These are phyloP conservation scores for Cheumatopsyche charites DNA, from an alignment of 1,140 invertebrate species.

Conservation along the genomic window DNA sequence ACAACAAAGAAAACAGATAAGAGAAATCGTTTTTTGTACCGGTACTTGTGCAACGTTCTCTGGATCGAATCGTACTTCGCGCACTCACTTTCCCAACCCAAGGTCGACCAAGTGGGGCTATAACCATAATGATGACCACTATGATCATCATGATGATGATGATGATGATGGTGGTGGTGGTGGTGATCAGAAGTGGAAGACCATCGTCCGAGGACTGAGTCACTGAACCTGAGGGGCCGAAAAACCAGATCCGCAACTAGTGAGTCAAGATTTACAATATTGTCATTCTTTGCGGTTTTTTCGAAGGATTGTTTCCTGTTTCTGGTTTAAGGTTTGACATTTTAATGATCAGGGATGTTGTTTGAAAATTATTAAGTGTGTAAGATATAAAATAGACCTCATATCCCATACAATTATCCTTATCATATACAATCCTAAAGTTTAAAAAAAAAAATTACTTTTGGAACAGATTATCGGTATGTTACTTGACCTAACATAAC, in stretches of 20 bases:
- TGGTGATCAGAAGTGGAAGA: neutral
- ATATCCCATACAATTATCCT: no score
- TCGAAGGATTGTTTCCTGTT: no score
- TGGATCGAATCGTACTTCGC: conserved; percentile 2
- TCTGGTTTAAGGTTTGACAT: no score
- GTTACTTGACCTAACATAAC: no score
- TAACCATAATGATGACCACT: neutral
- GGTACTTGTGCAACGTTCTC: conserved; percentile 11
- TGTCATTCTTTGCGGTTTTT: no score
- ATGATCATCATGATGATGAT: neutral
- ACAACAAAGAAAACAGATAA: neutral
- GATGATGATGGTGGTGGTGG: neutral
- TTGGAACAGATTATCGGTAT: no score
- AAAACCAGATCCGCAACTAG: conserved; percentile 24
- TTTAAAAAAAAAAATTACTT: no score
- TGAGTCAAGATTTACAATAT: neutral
- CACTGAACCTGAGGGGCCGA: conserved; percentile 2
- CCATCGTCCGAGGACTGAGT: neutral
- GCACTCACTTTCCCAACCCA: conserved; percentile 14
- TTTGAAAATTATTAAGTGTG: no score
- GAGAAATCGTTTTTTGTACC: conserved; percentile 5
- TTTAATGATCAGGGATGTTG: no score
- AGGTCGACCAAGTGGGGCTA: neutral
- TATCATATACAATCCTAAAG: no score
- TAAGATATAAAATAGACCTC: no score